These are phyloP conservation scores for Hypanus sabinus DNA, from an alignment of 2,113 vertebrate genomes.

Conservation along the genomic window DNA sequence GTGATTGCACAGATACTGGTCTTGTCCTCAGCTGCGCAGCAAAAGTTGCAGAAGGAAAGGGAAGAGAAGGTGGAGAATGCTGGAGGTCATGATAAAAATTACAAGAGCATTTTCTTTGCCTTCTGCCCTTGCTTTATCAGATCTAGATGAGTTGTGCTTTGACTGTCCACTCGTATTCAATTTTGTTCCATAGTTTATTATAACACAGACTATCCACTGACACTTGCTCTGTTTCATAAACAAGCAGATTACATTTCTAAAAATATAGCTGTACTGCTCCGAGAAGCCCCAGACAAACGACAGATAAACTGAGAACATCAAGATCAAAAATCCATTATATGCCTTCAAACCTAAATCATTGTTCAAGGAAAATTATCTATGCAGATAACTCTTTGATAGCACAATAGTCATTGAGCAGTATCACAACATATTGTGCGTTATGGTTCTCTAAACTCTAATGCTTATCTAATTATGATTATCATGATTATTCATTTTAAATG, in stretches of 20 bases:
- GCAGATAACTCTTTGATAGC: constrained; percentile 23
- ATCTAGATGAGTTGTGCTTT: no score
- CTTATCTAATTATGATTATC: constrained; percentile 33
- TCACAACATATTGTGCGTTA: not conserved
- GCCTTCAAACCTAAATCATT: constrained; percentile 5
- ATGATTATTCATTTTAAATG: constrained; percentile 29
- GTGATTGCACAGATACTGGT: no score
- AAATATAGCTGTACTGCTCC: not conserved
- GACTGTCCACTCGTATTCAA: no score
- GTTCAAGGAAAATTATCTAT: constrained; percentile 17
- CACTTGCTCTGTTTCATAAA: not conserved
- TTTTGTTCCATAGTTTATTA: not conserved
- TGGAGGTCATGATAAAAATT: no score
- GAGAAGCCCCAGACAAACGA: not conserved
- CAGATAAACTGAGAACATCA: not conserved
- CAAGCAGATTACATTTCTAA: not conserved
- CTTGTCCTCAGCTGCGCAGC: no score
- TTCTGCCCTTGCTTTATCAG: no score
- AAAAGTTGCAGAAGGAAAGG: no score
- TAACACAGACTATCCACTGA: not conserved
- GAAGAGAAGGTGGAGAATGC: no score
- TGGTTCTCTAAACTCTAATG: not conserved
- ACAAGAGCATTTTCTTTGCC: no score
- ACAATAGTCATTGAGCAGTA: constrained; percentile 22
- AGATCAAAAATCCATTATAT: constrained; percentile 14